These are phyloP conservation scores for Dendrocopos noguchii DNA, from an alignment of 2,113 vertebrate species.

Conservation along the genomic window DNA sequence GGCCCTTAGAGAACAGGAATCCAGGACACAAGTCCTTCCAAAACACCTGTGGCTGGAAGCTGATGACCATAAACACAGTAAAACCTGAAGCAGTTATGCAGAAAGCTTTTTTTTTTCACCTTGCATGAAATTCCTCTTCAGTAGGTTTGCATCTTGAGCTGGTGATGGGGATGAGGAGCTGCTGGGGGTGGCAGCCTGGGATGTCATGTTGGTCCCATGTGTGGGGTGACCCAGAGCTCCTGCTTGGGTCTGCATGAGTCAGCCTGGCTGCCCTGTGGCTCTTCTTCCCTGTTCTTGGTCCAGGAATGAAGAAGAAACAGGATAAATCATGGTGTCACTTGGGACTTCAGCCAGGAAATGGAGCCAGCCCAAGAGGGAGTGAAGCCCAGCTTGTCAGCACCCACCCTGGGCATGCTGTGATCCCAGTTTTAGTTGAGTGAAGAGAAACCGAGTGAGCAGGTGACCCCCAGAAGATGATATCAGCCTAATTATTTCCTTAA, in stretches of 20 bases:
- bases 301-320: neutral
- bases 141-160: neutral
- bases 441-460: neutral
- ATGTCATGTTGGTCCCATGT: rapidly evolving
- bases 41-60: neutral
- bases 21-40: neutral
- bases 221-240: neutral
- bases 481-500: neutral
- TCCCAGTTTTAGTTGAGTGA: neutral
- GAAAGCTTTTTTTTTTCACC: neutral
- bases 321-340: rapidly evolving
- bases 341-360: neutral
- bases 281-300: neutral
- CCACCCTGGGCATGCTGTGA: neutral
- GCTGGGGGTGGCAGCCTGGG: neutral
- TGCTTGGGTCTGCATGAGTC: rapidly evolving
- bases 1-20: neutral
- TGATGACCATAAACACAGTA: neutral
- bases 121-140: rapidly evolving
- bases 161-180: neutral
- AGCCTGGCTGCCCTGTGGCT: neutral
- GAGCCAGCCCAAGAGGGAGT: neutral
- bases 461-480: neutral
- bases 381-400: too few relatives aligned
- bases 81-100: neutral